Evolutionary conservation across 2,888 invertebrate species (phyloP).

Genomic region (Coelopa pilipes): DNA sequence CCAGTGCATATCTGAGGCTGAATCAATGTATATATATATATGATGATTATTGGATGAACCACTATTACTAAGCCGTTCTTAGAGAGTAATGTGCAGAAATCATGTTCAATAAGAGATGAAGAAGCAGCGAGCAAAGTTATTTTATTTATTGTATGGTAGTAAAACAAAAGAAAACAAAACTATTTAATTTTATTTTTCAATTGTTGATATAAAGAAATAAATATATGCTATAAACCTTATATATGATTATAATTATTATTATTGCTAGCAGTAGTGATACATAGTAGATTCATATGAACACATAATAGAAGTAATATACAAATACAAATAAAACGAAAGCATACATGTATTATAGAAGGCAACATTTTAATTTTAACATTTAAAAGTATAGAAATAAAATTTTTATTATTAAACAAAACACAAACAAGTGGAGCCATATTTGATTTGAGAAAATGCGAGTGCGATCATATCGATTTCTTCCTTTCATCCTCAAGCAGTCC

Average conservation of each 20-base stretch:
- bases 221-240: conserved; percentile 2
- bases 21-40: neutral
- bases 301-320: conserved; percentile 1
- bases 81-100: neutral
- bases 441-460: neutral
- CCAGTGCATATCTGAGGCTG: neutral
- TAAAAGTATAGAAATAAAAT: conserved; percentile 15
- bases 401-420: conserved; percentile 26
- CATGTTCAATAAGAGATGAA: neutral
- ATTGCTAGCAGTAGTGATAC: neutral
- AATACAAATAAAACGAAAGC: conserved; percentile 1
- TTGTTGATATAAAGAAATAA: conserved; percentile 12
- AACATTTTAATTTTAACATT: conserved; percentile 20
- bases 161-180: neutral
- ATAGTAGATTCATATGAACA: neutral
- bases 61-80: neutral
- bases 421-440: conserved; percentile 1
- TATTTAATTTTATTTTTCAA: neutral
- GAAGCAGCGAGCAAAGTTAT: neutral
- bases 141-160: neutral
- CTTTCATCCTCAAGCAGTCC: neutral
- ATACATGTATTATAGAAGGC: conserved; percentile 10
- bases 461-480: neutral
- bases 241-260: conserved; percentile 13
- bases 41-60: neutral